Conservation (phyloP, 2,113 vertebrate species). For the Leiothrix lutea region DNA sequence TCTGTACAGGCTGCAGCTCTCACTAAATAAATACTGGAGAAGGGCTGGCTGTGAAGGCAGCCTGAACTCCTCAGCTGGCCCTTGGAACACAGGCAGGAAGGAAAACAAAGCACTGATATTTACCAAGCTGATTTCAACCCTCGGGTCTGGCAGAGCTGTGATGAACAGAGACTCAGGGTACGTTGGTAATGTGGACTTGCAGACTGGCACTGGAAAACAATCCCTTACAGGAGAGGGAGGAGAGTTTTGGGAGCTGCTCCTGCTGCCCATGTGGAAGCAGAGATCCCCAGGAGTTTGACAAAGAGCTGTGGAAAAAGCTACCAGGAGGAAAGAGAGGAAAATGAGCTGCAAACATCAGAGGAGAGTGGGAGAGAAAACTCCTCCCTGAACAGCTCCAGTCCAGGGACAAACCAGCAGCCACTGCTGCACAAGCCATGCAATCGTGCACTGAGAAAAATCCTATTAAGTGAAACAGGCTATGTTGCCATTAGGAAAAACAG, state of each 20-base stretch:
- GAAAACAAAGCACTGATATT: not conserved
- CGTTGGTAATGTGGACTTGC: not conserved
- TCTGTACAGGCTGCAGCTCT: not conserved
- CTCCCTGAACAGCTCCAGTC: not conserved
- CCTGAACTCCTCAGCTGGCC: not conserved
- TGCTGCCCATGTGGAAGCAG: not conserved
- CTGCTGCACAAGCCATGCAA: not conserved
- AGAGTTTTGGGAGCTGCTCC: not conserved
- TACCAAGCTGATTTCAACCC: not conserved
- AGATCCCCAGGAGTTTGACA: not conserved
- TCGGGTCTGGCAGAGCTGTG: not conserved
- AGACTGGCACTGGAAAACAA: not conserved
- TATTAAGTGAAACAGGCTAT: not conserved
- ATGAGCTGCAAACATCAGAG: not conserved
- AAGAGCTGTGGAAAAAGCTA: not conserved
- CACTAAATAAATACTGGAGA: conserved; percentile 23
- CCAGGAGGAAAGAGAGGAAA: not conserved
- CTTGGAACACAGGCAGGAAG: not conserved
- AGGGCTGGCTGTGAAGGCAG: not conserved
- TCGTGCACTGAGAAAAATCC: not conserved
- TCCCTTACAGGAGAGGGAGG: not conserved
- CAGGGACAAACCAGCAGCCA: not conserved
- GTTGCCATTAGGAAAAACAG: not conserved
- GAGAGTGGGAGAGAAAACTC: not conserved
- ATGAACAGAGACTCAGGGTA: not conserved